phyloP scores from a whole-genome alignment of 2,888 invertebrate genomes.

The Brassicogethes aeneus region DNA sequence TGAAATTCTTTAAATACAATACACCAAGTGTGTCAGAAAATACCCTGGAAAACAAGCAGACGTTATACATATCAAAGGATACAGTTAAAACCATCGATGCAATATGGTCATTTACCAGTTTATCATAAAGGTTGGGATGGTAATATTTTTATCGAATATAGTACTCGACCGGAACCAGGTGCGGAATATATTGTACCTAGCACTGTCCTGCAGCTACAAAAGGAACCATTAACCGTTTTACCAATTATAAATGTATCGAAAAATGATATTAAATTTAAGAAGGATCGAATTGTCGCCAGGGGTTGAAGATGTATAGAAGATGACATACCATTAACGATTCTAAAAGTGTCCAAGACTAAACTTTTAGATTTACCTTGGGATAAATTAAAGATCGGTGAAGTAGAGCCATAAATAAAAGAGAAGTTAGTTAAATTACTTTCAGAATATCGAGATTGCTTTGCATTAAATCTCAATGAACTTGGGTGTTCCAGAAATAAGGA shows the following conservation, averaged over 20 bases:
- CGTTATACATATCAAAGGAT: neutral
- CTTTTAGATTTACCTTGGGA: too few relatives aligned
- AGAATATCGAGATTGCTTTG: slow-evolving; percentile 13
- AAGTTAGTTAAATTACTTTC: slow-evolving; percentile 6
- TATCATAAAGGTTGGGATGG: slow-evolving; percentile 9
- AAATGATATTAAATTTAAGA: too few relatives aligned
- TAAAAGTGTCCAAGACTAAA: too few relatives aligned
- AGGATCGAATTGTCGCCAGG: slow-evolving; percentile 10
- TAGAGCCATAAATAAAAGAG: slow-evolving; percentile 2
- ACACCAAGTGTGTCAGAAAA: neutral
- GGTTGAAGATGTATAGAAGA: slow-evolving; percentile 10
- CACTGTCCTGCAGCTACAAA: too few relatives aligned
- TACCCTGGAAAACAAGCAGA: neutral
- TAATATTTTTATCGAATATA: slow-evolving; percentile 12
- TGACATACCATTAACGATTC: slow-evolving; percentile 3
- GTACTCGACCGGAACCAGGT: slow-evolving; percentile 6
- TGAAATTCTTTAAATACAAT: too few relatives aligned
- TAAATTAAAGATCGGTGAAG: neutral
- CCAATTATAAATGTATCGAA: too few relatives aligned
- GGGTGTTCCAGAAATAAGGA: slow-evolving; percentile 9
- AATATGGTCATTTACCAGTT: slow-evolving; percentile 12
- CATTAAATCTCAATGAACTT: slow-evolving; percentile 8
- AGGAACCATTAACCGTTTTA: too few relatives aligned
- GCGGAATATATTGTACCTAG: too few relatives aligned
- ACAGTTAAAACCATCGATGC: slow-evolving; percentile 5